These are phyloP conservation scores for Drymonia ruficornis DNA, from an alignment of 2,888 invertebrate species.

Conservation along the genomic window DNA sequence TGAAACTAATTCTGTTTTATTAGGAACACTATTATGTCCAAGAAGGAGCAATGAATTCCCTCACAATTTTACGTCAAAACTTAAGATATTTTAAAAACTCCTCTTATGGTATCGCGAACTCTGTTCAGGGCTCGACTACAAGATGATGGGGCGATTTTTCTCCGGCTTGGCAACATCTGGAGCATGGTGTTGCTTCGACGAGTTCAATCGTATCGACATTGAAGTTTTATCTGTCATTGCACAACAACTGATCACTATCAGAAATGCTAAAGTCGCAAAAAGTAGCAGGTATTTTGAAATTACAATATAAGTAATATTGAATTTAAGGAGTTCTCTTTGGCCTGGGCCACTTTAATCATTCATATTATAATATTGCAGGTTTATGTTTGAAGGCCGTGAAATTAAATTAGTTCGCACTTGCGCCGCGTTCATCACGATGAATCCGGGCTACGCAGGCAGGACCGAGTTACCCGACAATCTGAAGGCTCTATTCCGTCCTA, in stretches of 20 bases:
- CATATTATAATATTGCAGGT: slow-evolving; percentile 83
- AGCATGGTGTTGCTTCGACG: slow-evolving; percentile 97
- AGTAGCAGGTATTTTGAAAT: slow-evolving; percentile 57
- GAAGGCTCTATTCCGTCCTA: slow-evolving; percentile 93
- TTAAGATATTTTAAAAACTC: too few species aligned
- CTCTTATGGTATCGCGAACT: too few species aligned
- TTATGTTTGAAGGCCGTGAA: slow-evolving; percentile 95
- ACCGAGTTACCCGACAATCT: slow-evolving; percentile 95
- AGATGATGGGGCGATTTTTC: slow-evolving; percentile 97
- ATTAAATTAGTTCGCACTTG: slow-evolving; percentile 92
- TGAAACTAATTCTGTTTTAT: too few species aligned
- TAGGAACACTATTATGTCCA: too few species aligned
- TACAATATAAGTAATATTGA: too few species aligned
- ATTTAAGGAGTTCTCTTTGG: too few species aligned
- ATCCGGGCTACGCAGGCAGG: slow-evolving; percentile 95
- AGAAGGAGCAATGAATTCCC: too few species aligned
- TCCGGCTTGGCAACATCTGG: slow-evolving; percentile 95
- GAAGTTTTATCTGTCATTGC: slow-evolving; percentile 96
- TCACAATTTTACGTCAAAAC: too few species aligned
- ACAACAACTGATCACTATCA: slow-evolving; percentile 94
- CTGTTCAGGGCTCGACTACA: slow-evolving; percentile 81
- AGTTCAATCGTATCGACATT: slow-evolving; percentile 96
- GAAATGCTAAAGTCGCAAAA: slow-evolving; percentile 92
- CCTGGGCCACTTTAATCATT: too few species aligned
- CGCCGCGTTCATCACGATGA: slow-evolving; percentile 96